Percentiles rank a stretch among this genome's conserved stretches.
These are phyloP conservation scores for Drosophila putrida DNA, from an alignment of 2,888 invertebrate genomes.

Conservation along the genomic window DNA sequence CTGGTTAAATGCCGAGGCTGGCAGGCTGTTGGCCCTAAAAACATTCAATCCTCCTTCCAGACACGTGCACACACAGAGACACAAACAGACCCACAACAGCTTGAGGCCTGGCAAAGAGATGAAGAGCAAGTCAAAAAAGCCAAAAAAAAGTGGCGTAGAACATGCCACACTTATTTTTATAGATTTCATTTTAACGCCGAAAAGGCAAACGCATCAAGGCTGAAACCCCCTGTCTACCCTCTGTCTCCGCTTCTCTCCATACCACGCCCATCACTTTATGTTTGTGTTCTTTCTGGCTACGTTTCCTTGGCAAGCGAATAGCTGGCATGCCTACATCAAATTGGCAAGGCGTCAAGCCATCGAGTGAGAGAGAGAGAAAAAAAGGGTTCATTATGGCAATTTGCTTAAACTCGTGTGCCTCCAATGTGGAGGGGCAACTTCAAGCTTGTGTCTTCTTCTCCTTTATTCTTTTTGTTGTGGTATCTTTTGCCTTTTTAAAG, in stretches of 20 bases:
- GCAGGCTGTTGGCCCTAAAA: conserved; percentile 57
- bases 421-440: conserved; percentile 23
- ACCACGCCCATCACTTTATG: conserved; percentile 29
- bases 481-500: conserved; percentile 57
- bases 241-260: background rate
- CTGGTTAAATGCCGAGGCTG: conserved; percentile 78
- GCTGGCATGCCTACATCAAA: conserved; percentile 76
- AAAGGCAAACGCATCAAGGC: conserved; percentile 77
- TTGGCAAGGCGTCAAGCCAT: conserved; percentile 79
- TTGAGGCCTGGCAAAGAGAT: conserved; percentile 42
- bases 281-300: conserved; percentile 34
- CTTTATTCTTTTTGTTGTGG: conserved; percentile 17
- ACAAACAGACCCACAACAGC: conserved; percentile 60
- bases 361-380: conserved; percentile 31
- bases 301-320: conserved; percentile 67
- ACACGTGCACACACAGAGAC: conserved; percentile 28
- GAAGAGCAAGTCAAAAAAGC: conserved; percentile 7
- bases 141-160: conserved; percentile 64
- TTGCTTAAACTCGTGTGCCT: conserved; percentile 75
- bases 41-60: conserved; percentile 34
- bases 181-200: conserved; percentile 81
- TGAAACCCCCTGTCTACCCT: conserved; percentile 5
- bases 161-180: conserved; percentile 81
- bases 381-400: conserved; percentile 81
- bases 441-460: conserved; percentile 52